These are phyloP conservation scores for Diorhabda sublineata DNA, from an alignment of 1,140 invertebrate species.

Conservation along the genomic window DNA sequence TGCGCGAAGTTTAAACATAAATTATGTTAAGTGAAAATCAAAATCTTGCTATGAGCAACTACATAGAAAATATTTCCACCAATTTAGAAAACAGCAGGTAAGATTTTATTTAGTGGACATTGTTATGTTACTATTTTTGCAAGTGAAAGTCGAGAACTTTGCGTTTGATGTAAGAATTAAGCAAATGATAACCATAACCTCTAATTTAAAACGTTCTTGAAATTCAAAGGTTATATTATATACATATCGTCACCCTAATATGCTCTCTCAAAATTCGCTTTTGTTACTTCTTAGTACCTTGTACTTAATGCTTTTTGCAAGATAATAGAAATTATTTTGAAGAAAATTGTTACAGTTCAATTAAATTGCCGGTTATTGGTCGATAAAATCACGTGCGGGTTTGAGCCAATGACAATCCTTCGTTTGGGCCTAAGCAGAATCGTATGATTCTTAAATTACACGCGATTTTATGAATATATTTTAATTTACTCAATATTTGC, in stretches of 20 bases:
- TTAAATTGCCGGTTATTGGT: background rate
- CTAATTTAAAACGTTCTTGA: background rate
- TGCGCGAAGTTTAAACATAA: background rate
- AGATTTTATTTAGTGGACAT: background rate
- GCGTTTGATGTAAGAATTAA: background rate
- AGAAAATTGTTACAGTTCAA: background rate
- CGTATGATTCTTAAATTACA: background rate
- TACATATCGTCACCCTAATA: too few relatives aligned
- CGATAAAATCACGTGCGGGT: background rate
- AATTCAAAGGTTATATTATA: background rate
- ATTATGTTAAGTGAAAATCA: slow-evolving; percentile 4
- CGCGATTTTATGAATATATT: too few relatives aligned
- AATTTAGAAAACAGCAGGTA: slow-evolving; percentile 14
- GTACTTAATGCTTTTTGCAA: too few relatives aligned
- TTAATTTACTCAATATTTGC: too few relatives aligned
- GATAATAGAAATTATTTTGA: too few relatives aligned
- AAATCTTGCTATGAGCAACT: slow-evolving; percentile 4
- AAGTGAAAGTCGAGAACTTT: background rate
- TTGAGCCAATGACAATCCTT: background rate
- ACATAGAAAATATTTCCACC: slow-evolving; percentile 11
- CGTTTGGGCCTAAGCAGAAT: background rate
- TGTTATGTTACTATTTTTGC: background rate
- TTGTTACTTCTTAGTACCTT: too few relatives aligned
- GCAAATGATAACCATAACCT: background rate
- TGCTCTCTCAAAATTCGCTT: too few relatives aligned